Conservation (phyloP, 2,888 invertebrate species). For the Chloroclystis v-ata region DNA sequence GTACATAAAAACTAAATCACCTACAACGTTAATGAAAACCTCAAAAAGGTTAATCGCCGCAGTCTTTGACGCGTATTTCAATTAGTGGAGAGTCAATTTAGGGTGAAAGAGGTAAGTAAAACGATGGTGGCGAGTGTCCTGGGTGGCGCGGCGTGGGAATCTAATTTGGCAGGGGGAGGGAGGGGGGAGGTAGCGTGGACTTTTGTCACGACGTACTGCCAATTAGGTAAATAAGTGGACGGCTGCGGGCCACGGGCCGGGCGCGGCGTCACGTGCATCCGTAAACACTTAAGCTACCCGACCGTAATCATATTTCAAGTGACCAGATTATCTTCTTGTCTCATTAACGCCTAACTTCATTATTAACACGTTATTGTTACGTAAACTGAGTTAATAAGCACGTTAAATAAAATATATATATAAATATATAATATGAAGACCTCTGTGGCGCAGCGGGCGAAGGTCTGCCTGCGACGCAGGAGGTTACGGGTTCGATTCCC, state of each 20-base stretch:
- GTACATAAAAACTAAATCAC: slow-evolving; percentile 1
- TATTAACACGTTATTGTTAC: slow-evolving; percentile 44
- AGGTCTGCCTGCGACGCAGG: too few species aligned
- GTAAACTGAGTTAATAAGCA: too few species aligned
- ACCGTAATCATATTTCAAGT: slow-evolving; percentile 62
- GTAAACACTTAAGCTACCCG: slow-evolving; percentile 58
- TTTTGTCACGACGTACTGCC: slow-evolving; percentile 68
- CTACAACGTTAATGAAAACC: slow-evolving; percentile 23
- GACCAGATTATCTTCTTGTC: slow-evolving; percentile 46
- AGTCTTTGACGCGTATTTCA: slow-evolving; percentile 56
- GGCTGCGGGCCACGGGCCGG: slow-evolving; percentile 26
- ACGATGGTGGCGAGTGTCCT: slow-evolving; percentile 37
- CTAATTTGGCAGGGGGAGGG: slow-evolving; percentile 58
- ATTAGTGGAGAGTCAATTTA: slow-evolving; percentile 67
- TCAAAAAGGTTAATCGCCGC: slow-evolving; percentile 42
- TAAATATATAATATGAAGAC: too few species aligned
- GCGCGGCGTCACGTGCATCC: slow-evolving; percentile 56
- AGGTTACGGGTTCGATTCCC: too few species aligned
- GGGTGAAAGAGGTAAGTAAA: slow-evolving; percentile 69
- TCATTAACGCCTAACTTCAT: slow-evolving; percentile 46
- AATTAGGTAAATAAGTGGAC: slow-evolving; percentile 70
- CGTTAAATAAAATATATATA: too few species aligned
- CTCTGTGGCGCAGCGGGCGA: too few species aligned
- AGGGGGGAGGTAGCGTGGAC: slow-evolving; percentile 46
- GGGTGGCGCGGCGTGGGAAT: slow-evolving; percentile 46